Evolutionary conservation across 2,888 invertebrate genomes (phyloP), one percentile per base, ranked within the genome.

Genomic region (Trypoxylon attenuatum): DNA sequence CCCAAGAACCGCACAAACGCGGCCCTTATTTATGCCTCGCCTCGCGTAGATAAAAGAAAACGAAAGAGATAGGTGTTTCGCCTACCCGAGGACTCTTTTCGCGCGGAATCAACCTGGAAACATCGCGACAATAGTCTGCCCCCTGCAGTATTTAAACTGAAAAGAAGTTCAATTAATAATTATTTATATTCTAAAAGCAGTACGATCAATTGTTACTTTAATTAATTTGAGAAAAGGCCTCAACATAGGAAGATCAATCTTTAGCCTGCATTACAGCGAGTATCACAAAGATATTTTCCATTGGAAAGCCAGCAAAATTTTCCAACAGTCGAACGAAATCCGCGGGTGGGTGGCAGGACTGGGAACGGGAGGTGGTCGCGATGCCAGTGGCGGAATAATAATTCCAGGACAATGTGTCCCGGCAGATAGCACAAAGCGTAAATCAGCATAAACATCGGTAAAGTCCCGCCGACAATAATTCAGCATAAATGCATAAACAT

Each of bases 361-460:
- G n/a, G n/a, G n/a, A n/a, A n/a, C n/a, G n/a, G n/a, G n/a, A n/a
- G n/a, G n/a, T n/a, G n/a, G n/a, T n/a, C n/a, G n/a, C n/a, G n/a
- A n/a, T n/a, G n/a, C n/a, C n/a, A 67, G 71, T 62, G 66, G 69
- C 69, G 71, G 84, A 85, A 86, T 84, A 86, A 86, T 85, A 85
- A 85, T 85, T 85, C 81, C 77, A 71, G 82, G 81, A 85, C 85
- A 85, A 84, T 84, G 86, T 86, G 85, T 86, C 82, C 83, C 80
- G 73, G 84, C 78, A 85, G 86, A 86, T 85, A 84, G 84, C 84
- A 86, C 84, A 85, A 85, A 83, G 85, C 86, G 85, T 86, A 86
- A 86, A 86, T 86, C 86, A 86, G 86, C 84, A 86, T 86, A 83
- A 86, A 86, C 85, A 86, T 84, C 82, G 83, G 83, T 84, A 85